Percentiles rank a stretch among this genome's conserved stretches.
Conservation (phyloP, 2,888 invertebrate genomes). For the Falcaria lacertinaria region DNA sequence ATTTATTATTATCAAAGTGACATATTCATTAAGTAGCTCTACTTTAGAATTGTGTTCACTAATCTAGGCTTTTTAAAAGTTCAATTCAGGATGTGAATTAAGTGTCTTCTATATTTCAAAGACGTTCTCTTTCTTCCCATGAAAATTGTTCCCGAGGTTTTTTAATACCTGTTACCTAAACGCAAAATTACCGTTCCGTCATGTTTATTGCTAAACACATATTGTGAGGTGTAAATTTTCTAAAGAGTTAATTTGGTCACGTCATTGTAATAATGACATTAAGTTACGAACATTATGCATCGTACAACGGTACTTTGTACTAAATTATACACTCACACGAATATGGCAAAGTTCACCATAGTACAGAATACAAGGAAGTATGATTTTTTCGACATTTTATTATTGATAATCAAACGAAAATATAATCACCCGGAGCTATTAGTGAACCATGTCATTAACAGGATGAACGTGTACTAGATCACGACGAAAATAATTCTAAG, state of each 20-base stretch:
- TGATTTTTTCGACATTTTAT: background rate
- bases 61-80: no score
- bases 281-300: constrained; percentile 32
- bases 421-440: background rate
- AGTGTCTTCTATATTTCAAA: no score
- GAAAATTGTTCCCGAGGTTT: background rate
- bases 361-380: background rate
- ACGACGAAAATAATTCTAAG: background rate
- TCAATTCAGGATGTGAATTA: no score
- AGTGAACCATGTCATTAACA: background rate
- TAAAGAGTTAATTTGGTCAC: constrained; percentile 32
- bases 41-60: no score
- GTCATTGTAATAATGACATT: constrained; percentile 39
- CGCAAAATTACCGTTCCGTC: constrained; percentile 12
- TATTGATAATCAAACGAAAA: background rate
- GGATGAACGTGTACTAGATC: background rate
- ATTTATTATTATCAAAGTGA: no score
- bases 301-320: constrained; percentile 28
- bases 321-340: constrained; percentile 17
- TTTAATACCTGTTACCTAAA: constrained; percentile 11
- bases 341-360: background rate
- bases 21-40: no score
- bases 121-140: background rate
- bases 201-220: constrained; percentile 11
- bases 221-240: constrained; percentile 16